phyloP scores from a whole-genome alignment of 2,797 vertebrate genomes.

The Malurus splendens region DNA sequence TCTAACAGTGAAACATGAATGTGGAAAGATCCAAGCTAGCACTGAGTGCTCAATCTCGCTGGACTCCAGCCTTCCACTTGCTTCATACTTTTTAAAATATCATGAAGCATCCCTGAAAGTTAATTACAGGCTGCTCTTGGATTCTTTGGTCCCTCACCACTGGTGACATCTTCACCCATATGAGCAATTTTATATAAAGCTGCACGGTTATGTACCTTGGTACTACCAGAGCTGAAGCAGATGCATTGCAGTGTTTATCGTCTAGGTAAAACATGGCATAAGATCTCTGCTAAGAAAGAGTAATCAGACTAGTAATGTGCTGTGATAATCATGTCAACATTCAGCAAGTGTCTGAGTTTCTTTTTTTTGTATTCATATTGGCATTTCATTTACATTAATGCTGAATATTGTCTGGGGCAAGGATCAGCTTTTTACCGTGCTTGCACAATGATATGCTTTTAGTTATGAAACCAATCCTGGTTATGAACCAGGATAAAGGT shows the following conservation, averaged over 20 bases:
- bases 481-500: slow-evolving; percentile 11
- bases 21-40: neutral
- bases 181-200: neutral
- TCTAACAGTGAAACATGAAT: neutral
- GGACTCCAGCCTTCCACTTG: neutral
- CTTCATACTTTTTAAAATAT: neutral
- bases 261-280: neutral
- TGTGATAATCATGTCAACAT: neutral
- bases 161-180: neutral
- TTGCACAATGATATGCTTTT: neutral
- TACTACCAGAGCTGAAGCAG: neutral
- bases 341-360: neutral
- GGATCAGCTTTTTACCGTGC: neutral
- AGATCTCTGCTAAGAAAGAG: neutral
- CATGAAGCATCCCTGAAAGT: neutral
- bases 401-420: neutral
- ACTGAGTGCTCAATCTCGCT: neutral
- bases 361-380: neutral
- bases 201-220: neutral
- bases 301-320: neutral
- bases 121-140: neutral
- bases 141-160: neutral
- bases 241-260: neutral
- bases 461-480: neutral
- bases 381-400: neutral